Evolutionary conservation across 2,888 invertebrate species (phyloP), one percentile per base, ranked within the genome.

Genomic region (Anodontia alba): DNA sequence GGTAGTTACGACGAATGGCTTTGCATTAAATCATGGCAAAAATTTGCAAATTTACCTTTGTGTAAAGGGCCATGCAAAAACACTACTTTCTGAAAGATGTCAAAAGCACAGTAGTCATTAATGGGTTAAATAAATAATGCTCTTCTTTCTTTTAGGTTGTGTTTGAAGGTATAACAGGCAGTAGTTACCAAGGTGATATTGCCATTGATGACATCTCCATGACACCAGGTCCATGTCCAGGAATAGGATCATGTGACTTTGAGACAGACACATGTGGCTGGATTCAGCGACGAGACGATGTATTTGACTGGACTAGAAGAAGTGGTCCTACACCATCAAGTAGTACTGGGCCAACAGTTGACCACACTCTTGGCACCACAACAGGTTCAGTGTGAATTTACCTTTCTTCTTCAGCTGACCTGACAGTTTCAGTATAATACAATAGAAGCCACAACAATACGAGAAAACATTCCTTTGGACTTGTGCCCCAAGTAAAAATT

Each of bases 161-260:
- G 20, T 92, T 94, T 83, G 93, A 93, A 71, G 93, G 90, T 0
- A 80, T 91, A 7, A 68, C 86, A 68, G 93, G 93, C 42, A 84
- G 62, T 67, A 90, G 93, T 77, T 84, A 76, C 81, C 77, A 68
- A 31, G 92, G 93, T 23, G 93, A 93, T 77, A 91, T 93, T 49
- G 91, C 93, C 23, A 90, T 93, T 74, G 93, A 93, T 83, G 93
- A 93, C 78, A 81, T 93, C 10, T 73, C 81, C 8, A 75, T 91
- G 36, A 83, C 78, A 57, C 72, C 81, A 31, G 92, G 92, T 26
- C 38, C 82, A 17, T 93, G 93, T 68, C 89, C 90, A 36, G 87
- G 87, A 23, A 51, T 72, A 17, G 90, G 86, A 31, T 83, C 89
- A 69, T 93, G 92, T 87, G 87, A 91, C 87, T 92, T 93, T 87